These are phyloP conservation scores for Hepsetus odoe DNA, from an alignment of 2,113 vertebrate species.

Conservation along the genomic window DNA sequence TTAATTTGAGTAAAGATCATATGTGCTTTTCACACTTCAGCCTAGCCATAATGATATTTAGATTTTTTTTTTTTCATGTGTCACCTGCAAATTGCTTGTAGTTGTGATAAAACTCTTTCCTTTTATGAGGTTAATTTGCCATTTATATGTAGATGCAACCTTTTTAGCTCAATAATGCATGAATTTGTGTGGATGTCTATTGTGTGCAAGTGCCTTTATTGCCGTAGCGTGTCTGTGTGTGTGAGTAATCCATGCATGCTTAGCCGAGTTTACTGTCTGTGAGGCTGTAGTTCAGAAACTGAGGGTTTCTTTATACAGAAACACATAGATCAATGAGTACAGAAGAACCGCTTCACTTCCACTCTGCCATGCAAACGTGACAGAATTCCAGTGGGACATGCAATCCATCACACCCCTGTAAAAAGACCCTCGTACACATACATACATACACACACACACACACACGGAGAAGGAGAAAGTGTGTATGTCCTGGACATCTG, in stretches of 20 bases:
- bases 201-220: conserved; percentile 2
- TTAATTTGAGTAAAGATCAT: too few relatives aligned
- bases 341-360: conserved; percentile 1
- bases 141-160: too few relatives aligned
- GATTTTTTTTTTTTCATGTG: too few relatives aligned
- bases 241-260: background rate
- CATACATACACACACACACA: conserved; percentile 8
- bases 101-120: too few relatives aligned
- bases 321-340: conserved; percentile 8
- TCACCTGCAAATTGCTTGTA: too few relatives aligned
- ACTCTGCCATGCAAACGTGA: background rate
- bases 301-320: conserved; percentile 17
- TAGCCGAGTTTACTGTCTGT: background rate
- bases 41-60: too few relatives aligned
- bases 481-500: conserved; percentile 33
- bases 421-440: conserved; percentile 6
- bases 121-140: background rate
- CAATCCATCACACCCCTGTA: conserved; percentile 32
- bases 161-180: background rate
- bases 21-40: too few relatives aligned
- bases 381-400: conserved; percentile 29
- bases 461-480: background rate
- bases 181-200: background rate
- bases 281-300: background rate
- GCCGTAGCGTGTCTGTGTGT: conserved; percentile 4